phyloP scores from a whole-genome alignment of 2,888 invertebrate genomes.

The Laothoe populi region DNA sequence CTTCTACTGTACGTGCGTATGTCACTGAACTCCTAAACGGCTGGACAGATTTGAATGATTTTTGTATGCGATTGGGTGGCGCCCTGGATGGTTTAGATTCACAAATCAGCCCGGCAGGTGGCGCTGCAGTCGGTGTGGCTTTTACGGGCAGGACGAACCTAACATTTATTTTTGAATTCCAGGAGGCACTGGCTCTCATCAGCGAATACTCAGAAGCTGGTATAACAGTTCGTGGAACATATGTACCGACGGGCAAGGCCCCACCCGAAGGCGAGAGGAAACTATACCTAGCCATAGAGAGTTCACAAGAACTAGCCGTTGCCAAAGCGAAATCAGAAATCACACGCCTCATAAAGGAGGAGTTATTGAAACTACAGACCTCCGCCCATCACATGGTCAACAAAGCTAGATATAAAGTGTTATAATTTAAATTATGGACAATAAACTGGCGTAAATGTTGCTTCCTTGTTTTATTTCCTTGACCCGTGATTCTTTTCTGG shows the following conservation, averaged over 20 bases:
- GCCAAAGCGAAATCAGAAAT: constrained; percentile 99
- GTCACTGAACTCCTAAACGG: no score
- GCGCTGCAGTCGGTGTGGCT: no score
- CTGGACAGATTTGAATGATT: no score
- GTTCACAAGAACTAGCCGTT: constrained; percentile 97
- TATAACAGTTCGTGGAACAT: constrained; percentile 98
- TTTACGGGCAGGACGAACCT: no score
- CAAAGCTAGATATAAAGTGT: constrained; percentile 97
- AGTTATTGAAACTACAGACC: constrained; percentile 95
- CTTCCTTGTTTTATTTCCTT: constrained; percentile 38
- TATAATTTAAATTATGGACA: constrained; percentile 82
- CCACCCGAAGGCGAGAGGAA: constrained; percentile 97
- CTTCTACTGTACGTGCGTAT: no score
- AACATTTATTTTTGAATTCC: constrained; percentile 42
- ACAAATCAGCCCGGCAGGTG: no score
- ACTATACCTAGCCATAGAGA: constrained; percentile 98
- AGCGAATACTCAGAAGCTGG: constrained; percentile 99
- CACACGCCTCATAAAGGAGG: constrained; percentile 98
- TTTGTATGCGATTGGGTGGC: no score
- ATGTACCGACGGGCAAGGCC: constrained; percentile 94
- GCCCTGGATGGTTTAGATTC: no score
- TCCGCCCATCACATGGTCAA: constrained; percentile 94
- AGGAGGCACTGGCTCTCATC: constrained; percentile 98
- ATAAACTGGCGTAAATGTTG: constrained; percentile 42
- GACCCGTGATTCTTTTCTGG: neutral